Evolutionary conservation across 92 coral and sea anemone genomes (phyloP).

Genomic region (Porites rus): DNA sequence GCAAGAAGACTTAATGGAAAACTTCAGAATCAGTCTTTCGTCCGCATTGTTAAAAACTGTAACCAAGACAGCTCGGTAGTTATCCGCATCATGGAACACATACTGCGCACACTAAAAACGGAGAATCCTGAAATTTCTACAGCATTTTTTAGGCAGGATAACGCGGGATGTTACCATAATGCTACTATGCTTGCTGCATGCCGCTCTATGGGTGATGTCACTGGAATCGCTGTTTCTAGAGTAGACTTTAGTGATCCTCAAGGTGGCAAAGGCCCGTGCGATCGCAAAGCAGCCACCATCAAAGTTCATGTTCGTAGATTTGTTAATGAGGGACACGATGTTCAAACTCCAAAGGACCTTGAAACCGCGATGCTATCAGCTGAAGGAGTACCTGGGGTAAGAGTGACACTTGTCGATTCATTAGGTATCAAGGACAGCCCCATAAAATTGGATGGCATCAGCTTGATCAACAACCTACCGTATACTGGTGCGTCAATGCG

Average conservation of each 20-base stretch:
- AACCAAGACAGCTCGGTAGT: constrained; percentile 2
- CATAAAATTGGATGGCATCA: constrained; percentile 57
- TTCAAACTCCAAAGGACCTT: constrained; percentile 64
- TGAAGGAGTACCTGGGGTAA: constrained; percentile 72
- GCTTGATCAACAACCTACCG: constrained; percentile 64
- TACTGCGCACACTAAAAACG: constrained; percentile 23
- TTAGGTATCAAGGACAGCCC: constrained; percentile 15
- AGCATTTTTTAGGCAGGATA: constrained; percentile 52
- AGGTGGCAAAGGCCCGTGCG: constrained; percentile 83
- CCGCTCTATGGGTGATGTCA: constrained; percentile 15
- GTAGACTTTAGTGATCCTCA: constrained; percentile 78
- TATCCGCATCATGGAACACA: constrained; percentile 30
- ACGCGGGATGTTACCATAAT: constrained; percentile 60
- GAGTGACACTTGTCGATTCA: constrained; percentile 50
- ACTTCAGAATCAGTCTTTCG: background rate
- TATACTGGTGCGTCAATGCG: constrained; percentile 23
- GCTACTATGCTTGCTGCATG: constrained; percentile 16
- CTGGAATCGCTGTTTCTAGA: constrained; percentile 58
- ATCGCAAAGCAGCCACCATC: constrained; percentile 73
- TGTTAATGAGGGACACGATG: constrained; percentile 75
- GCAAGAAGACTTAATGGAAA: background rate
- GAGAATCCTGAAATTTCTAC: constrained; percentile 20
- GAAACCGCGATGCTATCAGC: constrained; percentile 63
- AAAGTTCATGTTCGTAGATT: constrained; percentile 61
- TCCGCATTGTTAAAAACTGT: background rate